Evolutionary conservation across 2,888 invertebrate species (phyloP).

Genomic region (Cryptocephalus primarius): DNA sequence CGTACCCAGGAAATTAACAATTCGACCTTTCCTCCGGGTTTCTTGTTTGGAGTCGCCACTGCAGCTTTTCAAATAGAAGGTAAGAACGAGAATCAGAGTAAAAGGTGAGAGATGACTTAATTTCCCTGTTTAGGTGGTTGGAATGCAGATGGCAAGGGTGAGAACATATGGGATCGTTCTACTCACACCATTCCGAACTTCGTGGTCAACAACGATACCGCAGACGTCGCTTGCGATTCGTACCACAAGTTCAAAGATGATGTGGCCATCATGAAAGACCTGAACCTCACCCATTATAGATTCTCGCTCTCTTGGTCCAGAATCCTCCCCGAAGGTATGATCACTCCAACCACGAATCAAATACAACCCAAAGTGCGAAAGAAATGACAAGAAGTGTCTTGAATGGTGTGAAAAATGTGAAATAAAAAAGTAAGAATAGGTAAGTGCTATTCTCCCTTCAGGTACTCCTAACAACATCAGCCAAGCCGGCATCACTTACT

Average conservation of each 20-base stretch:
- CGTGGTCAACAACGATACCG: constrained; percentile 46
- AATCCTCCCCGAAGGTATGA: constrained; percentile 53
- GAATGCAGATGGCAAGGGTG: constrained; percentile 25
- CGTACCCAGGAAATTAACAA: background rate
- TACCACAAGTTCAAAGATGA: constrained; percentile 56
- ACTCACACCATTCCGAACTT: constrained; percentile 39
- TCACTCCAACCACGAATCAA: too few relatives aligned
- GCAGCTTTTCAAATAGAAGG: too few relatives aligned
- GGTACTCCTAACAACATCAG: constrained; percentile 56
- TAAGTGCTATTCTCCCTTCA: background rate
- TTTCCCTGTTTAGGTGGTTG: constrained; percentile 23
- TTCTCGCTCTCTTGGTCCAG: constrained; percentile 70
- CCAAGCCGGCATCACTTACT: constrained; percentile 48
- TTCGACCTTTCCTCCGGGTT: constrained; percentile 15
- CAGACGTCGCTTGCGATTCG: constrained; percentile 57
- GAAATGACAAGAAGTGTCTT: too few relatives aligned
- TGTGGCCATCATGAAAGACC: constrained; percentile 48
- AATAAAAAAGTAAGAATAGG: too few relatives aligned
- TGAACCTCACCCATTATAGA: constrained; percentile 55
- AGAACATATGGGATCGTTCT: constrained; percentile 16
- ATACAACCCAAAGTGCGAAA: too few relatives aligned
- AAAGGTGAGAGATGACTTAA: too few relatives aligned
- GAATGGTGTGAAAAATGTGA: constrained; percentile 17
- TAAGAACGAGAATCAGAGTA: constrained; percentile 14
- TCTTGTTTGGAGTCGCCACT: constrained; percentile 31